Base-by-base conservation (phyloP, 2,113 vertebrate species). In the Gadus chalcogrammus region DNA sequence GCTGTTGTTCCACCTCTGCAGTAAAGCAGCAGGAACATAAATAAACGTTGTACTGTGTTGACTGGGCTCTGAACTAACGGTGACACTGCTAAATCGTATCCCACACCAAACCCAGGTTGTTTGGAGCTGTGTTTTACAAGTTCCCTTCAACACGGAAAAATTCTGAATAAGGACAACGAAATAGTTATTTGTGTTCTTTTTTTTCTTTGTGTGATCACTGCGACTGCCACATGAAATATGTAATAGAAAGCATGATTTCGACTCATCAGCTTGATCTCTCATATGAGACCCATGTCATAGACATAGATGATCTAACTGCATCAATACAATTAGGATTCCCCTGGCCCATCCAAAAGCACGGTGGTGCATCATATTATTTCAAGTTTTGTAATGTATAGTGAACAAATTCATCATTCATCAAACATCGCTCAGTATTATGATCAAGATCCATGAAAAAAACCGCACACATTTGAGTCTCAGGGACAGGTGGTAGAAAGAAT, bases 1-100 rank as follows among this genome's bases (percentile, higher is more conserved):
- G 69, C 59, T 72, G 76, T 78, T 84, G 84, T 83, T 82, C 78
- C 72, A 62, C 68, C 70, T 48, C 69, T 81, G 78, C 77, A 48
- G 42, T 13, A 48, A 48, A 48, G 42, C 22, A 61, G 52, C 28
- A 31, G 15, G 65, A 48, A 48, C 42, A 48, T 48, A 48, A 48
- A 48, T 48, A 48, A 48, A 48, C 42, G 12, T 48, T 13, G 42
- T 13, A 48, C 42, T 48, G 42, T 48, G 42, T 48, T 48, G 42
- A 48, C 42, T 13, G 42, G 42, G 9, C 7, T 13, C 42, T 48
- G 42, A 48, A 9, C 42, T 48, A 48, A 48, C 42, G 8, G 42
- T 48, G 42, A 48, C 42, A 48, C 42, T n/a, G n/a, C 55, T 18
- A 16, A 58, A 58, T 58, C 15, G 55, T 17, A 16, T 17, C 55